Evolutionary conservation across 2,797 vertebrate species (phyloP).

Genomic region (Cheirogaleus major): DNA sequence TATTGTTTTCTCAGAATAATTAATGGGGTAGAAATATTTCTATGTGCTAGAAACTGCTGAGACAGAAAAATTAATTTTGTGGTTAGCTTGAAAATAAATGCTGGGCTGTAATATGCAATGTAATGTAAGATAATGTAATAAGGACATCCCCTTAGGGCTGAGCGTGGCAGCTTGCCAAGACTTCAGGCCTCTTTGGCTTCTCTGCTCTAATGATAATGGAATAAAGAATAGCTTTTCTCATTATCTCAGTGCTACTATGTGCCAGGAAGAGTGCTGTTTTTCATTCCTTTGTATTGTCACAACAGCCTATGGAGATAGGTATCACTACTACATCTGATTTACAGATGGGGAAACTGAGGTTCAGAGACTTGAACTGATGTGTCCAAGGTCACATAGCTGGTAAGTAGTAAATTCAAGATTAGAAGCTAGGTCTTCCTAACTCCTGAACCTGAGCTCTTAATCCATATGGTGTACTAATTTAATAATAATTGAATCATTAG

Average conservation of each 20-base stretch:
- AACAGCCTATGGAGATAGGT: neutral
- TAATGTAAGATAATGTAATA: slow-evolving; percentile 32
- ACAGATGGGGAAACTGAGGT: neutral
- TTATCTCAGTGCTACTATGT: neutral
- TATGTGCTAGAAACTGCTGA: slow-evolving; percentile 38
- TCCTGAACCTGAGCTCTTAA: neutral
- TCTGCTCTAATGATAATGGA: neutral
- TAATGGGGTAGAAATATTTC: slow-evolving; percentile 18
- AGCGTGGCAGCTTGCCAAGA: neutral
- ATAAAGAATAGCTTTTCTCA: slow-evolving; percentile 33
- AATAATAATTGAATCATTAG: neutral
- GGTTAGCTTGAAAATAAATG: slow-evolving; percentile 57
- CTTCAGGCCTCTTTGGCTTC: neutral
- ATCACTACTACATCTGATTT: neutral
- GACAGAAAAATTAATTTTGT: slow-evolving; percentile 55
- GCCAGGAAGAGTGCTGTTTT: neutral
- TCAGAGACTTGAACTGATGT: neutral
- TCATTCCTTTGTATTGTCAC: slow-evolving; percentile 2
- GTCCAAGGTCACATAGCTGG: neutral
- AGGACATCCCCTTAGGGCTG: neutral
- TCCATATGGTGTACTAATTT: neutral
- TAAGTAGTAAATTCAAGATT: neutral
- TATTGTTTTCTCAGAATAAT: slow-evolving; percentile 41
- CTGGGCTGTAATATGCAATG: neutral
- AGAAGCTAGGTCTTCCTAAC: neutral